phyloP scores from a whole-genome alignment of 2,888 invertebrate genomes.

The Beris morrisii region DNA sequence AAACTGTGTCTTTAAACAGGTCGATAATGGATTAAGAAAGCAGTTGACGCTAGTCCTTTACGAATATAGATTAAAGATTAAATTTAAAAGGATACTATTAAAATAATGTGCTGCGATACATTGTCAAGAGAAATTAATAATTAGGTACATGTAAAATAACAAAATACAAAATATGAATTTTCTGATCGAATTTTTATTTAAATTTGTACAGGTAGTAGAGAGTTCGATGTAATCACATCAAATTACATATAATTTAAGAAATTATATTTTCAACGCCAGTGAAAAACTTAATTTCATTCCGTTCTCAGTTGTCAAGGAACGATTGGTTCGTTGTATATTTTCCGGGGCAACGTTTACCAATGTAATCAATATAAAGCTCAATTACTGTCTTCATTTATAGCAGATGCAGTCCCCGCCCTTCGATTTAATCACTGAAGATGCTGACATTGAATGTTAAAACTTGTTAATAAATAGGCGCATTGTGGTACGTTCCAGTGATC shows the following conservation, averaged over 20 bases:
- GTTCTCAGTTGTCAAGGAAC: not conserved
- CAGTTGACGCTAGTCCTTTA: too few species aligned
- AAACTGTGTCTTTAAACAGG: too few species aligned
- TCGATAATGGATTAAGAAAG: too few species aligned
- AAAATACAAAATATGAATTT: too few species aligned
- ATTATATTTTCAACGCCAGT: constrained; percentile 17
- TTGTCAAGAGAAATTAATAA: too few species aligned
- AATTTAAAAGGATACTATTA: too few species aligned
- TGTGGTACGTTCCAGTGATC: constrained; percentile 12
- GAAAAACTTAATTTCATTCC: not conserved
- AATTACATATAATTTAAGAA: constrained; percentile 20
- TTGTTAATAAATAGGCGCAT: constrained; percentile 24
- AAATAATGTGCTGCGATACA: too few species aligned
- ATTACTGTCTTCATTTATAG: constrained; percentile 28
- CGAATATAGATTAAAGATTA: too few species aligned
- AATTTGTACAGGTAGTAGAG: too few species aligned
- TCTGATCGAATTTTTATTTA: too few species aligned
- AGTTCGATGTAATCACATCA: not conserved
- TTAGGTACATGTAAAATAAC: too few species aligned
- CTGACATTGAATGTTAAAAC: constrained; percentile 19
- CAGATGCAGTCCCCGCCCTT: constrained; percentile 19
- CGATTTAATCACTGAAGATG: constrained; percentile 17
- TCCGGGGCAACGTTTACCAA: constrained; percentile 25
- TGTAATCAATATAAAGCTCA: constrained; percentile 22
- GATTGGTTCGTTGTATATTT: constrained; percentile 1